These are phyloP conservation scores for Myrmophylax atrothorax DNA, from an alignment of 2,113 vertebrate species.

Conservation along the genomic window DNA sequence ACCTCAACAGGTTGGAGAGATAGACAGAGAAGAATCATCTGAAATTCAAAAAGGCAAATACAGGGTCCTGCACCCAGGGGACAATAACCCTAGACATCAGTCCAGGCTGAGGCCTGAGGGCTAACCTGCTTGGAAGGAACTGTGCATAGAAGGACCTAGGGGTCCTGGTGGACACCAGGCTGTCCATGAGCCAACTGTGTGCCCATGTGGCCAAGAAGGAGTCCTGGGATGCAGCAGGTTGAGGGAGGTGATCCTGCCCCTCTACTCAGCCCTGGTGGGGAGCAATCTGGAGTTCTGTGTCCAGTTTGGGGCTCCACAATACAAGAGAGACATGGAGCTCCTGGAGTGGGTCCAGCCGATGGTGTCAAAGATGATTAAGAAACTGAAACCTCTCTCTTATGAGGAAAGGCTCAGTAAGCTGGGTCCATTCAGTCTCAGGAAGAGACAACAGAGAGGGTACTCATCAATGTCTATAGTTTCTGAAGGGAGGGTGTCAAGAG, in stretches of 20 bases:
- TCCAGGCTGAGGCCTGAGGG: neutral
- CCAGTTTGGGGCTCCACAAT: neutral
- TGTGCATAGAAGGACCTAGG: neutral
- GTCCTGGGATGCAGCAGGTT: neutral
- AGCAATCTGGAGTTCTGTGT: neutral
- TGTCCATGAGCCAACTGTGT: neutral
- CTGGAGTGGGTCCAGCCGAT: neutral
- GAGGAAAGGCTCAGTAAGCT: neutral
- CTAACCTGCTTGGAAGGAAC: neutral
- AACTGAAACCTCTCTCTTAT: neutral
- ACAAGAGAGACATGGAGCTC: neutral
- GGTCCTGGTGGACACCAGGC: neutral
- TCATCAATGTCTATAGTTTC: neutral
- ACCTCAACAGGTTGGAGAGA: fast-evolving
- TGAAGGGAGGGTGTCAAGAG: neutral
- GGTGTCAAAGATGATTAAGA: neutral
- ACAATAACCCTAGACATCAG: neutral
- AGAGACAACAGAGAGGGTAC: neutral
- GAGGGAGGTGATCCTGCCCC: neutral
- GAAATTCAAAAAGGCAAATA: neutral
- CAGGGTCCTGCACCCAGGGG: neutral
- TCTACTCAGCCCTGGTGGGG: neutral
- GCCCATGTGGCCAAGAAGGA: neutral
- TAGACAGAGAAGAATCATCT: neutral
- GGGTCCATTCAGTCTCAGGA: neutral